Conservation (phyloP, 2,797 vertebrate genomes). For the Gorsachius magnificus region DNA sequence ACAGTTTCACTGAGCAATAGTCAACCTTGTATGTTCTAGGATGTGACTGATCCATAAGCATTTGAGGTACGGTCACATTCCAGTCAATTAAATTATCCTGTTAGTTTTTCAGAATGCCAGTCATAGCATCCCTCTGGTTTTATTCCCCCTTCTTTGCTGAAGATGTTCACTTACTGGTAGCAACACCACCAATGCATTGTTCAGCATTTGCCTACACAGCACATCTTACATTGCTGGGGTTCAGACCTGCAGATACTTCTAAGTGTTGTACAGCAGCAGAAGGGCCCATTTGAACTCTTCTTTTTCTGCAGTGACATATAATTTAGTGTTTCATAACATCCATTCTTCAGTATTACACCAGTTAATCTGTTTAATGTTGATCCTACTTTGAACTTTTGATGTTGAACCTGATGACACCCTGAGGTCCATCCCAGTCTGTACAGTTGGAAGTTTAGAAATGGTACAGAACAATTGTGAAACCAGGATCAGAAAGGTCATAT, state of each 20-base stretch:
- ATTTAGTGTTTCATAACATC: not conserved
- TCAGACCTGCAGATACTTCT: not conserved
- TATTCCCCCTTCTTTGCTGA: not conserved
- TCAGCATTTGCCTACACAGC: not conserved
- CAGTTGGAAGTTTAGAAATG: not conserved
- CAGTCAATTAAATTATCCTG: not conserved
- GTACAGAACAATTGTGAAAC: not conserved
- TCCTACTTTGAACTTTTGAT: not conserved
- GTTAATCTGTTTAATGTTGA: not conserved
- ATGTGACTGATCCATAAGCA: not conserved
- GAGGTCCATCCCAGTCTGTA: not conserved
- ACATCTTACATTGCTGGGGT: not conserved
- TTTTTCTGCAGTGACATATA: not conserved
- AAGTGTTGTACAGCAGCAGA: not conserved
- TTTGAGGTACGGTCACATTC: not conserved
- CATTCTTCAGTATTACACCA: not conserved
- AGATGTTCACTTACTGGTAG: not conserved
- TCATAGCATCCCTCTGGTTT: not conserved
- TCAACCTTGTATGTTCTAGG: not conserved
- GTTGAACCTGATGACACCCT: not conserved
- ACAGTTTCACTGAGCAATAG: not conserved
- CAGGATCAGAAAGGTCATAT: not conserved
- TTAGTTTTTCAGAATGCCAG: not conserved
- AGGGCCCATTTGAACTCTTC: not conserved
- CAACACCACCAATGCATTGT: accelerated